Percentiles rank a stretch among this genome's conserved stretches.
Evolutionary conservation across 2,113 vertebrate species (phyloP).

Genomic region (Oriolus oriolus): DNA sequence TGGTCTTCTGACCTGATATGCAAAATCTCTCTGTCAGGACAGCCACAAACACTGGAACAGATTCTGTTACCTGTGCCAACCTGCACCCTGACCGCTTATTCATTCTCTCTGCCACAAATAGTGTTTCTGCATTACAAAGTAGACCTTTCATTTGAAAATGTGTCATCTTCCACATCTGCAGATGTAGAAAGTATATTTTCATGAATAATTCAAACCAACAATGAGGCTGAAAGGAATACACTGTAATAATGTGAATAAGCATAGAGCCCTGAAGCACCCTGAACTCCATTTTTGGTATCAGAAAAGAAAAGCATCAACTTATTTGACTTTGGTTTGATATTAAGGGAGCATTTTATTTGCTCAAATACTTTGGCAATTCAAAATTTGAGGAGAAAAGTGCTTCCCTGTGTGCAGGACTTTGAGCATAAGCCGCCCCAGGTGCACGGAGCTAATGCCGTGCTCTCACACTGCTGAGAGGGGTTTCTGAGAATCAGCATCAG

Average conservation of each 20-base stretch:
- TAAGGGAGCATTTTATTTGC: background rate
- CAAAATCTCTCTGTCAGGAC: background rate
- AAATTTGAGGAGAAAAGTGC: background rate
- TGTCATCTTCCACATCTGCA: background rate
- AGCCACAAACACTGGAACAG: background rate
- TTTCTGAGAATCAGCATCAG: background rate
- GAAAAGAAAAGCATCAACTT: background rate
- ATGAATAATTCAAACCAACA: conserved; percentile 12
- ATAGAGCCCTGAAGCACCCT: background rate
- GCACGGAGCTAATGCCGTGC: accelerated
- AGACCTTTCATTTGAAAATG: background rate
- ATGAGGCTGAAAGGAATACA: background rate
- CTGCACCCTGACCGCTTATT: background rate
- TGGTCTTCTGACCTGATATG: background rate
- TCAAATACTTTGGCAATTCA: background rate
- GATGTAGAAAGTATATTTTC: background rate
- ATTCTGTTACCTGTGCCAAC: background rate
- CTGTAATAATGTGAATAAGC: background rate
- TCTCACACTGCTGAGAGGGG: accelerated
- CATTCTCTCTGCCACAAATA: background rate
- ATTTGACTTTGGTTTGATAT: background rate
- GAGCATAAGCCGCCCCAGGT: background rate
- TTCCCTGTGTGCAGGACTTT: background rate
- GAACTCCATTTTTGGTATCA: background rate
- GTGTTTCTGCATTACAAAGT: background rate